Evolutionary conservation across 1,140 invertebrate species (phyloP), one percentile per base, ranked within the genome.

Genomic region (Zeugodacus cucurbitae): DNA sequence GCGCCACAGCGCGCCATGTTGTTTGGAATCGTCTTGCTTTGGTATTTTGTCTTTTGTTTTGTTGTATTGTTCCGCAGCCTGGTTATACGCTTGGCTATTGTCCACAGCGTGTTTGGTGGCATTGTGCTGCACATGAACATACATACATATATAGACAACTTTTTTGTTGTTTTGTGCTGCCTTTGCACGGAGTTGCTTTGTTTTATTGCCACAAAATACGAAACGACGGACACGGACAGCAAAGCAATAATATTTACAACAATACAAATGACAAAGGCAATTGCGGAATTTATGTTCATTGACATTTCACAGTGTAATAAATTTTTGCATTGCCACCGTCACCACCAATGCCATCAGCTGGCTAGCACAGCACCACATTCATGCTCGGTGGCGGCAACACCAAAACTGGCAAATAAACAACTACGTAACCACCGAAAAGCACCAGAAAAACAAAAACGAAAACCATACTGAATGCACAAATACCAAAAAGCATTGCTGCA

Each of bases 231-330:
- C n/a, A 82, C 74, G 74, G 74, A 82, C 74, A 48, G 41, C 74
- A 44, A 48, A 48, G 74, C 74, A 82, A 82, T 82, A 82, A 82
- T 48, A 82, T 82, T 82, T 82, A 82, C 74, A 82, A 82, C 74
- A 82, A 82, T 82, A 82, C 74, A 82, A 82, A 82, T 82, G 74
- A 82, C 74, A 82, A 82, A 82, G 44, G 74, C 74, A 82, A 82
- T 82, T 82, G 74, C 59, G 41, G 62, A 54, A 87, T 87, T 87
- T 87, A 87, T 87, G 87, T 87, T 64, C 87, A 87, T 87, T 87
- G 87, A 87, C 87, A 87, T 87, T 87, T 87, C 87, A 67, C 58
- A 64, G 58, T 64, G 58, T 67, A 87, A 87, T 67, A 87, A 87
- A 87, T 87, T 87, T 37, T 82, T 82, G 74, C 41, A 82, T 82